Percentiles rank a stretch among this genome's conserved stretches.
These are phyloP conservation scores for Phorcus lineatus DNA, from an alignment of 2,888 invertebrate species.

Conservation along the genomic window DNA sequence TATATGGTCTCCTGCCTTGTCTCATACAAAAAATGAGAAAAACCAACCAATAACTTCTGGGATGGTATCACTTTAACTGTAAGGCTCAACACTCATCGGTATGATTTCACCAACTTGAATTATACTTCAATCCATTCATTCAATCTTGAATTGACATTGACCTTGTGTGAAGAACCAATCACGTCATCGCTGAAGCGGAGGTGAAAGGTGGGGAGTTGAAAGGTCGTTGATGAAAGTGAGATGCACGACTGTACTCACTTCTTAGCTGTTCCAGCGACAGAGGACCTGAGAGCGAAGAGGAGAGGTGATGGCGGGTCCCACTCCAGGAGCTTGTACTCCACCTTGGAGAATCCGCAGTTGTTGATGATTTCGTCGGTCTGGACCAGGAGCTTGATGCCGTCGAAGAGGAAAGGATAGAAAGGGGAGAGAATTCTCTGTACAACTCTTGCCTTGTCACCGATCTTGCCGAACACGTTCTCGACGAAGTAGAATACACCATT, in stretches of 20 bases:
- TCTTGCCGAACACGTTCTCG: constrained; percentile 40
- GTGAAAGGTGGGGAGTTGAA: too few relatives aligned
- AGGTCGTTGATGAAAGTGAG: too few relatives aligned
- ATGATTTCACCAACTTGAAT: too few relatives aligned
- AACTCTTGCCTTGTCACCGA: constrained; percentile 5
- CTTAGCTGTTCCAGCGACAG: neutral
- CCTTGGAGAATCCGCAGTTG: constrained; percentile 32
- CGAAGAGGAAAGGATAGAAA: constrained; percentile 29
- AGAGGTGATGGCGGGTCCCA: neutral
- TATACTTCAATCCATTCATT: too few relatives aligned
- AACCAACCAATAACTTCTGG: too few relatives aligned
- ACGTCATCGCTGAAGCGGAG: too few relatives aligned
- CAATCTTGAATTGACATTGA: too few relatives aligned
- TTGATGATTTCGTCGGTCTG: constrained; percentile 31
- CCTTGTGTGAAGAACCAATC: too few relatives aligned
- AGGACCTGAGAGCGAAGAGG: constrained; percentile 7
- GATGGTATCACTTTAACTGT: too few relatives aligned
- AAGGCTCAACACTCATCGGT: too few relatives aligned
- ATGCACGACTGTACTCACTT: neutral
- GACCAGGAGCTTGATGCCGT: constrained; percentile 30
- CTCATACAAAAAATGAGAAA: too few relatives aligned
- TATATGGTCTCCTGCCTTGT: too few relatives aligned
- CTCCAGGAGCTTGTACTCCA: neutral
- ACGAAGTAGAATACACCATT: constrained; percentile 32
- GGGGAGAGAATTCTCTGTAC: constrained; percentile 35